Conservation (phyloP, 2,113 vertebrate species). For the Emydocephalus ijimae region DNA sequence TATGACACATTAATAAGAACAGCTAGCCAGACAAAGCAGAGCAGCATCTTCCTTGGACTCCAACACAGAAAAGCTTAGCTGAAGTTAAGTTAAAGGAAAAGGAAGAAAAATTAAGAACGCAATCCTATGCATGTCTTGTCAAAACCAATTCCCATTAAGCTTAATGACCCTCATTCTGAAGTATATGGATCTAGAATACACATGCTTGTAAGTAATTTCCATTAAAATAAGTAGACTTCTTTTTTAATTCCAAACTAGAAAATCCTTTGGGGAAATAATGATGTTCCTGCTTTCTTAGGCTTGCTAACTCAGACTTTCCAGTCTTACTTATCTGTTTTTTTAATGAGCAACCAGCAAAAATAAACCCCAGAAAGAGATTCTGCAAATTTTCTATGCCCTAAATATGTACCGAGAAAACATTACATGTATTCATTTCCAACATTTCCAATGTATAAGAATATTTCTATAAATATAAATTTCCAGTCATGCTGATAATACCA, state of each 20-base stretch:
- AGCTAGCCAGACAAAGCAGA: not conserved
- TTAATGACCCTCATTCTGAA: not conserved
- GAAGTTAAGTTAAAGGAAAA: not conserved
- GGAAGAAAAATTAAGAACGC: not conserved
- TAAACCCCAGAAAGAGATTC: not conserved
- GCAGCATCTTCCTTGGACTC: not conserved
- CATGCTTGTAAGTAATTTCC: not conserved
- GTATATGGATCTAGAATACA: not conserved
- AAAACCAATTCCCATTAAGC: not conserved
- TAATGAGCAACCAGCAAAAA: not conserved
- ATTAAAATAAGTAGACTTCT: not conserved
- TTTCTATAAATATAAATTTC: not conserved
- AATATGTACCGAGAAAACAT: not conserved
- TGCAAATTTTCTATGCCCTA: not conserved
- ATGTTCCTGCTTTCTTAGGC: not conserved
- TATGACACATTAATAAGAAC: not conserved
- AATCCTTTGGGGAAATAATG: not conserved
- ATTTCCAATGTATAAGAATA: not conserved
- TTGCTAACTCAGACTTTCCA: not conserved
- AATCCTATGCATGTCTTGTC: not conserved
- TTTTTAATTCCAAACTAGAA: not conserved
- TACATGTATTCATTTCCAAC: not conserved
- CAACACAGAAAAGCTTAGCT: not conserved
- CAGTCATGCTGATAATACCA: not conserved
- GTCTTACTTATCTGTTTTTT: not conserved